These are phyloP conservation scores for Triops cancriformis DNA, from an alignment of 1,140 invertebrate species.

Conservation along the genomic window DNA sequence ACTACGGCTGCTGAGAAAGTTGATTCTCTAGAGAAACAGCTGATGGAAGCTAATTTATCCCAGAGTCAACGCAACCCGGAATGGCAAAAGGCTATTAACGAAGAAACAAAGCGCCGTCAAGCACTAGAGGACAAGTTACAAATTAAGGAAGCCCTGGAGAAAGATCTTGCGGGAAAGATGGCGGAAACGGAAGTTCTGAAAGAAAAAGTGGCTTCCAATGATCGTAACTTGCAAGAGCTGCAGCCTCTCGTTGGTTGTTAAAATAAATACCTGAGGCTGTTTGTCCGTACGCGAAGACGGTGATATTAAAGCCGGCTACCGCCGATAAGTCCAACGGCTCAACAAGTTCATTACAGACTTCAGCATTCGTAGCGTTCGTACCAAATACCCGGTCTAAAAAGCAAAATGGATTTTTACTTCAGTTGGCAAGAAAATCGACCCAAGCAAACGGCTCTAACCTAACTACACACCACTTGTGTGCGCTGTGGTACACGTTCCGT, in stretches of 20 bases:
- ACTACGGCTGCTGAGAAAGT: no score
- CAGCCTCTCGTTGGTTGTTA: background rate
- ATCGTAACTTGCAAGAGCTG: background rate
- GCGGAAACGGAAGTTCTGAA: background rate
- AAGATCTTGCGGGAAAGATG: background rate
- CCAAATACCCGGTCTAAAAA: constrained; percentile 69
- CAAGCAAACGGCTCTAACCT: no score
- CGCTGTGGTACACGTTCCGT: no score
- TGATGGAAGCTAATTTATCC: no score
- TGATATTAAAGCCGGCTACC: constrained; percentile 74
- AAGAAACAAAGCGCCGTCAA: no score
- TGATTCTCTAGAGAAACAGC: no score
- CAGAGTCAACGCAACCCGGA: no score
- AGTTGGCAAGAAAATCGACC: no score
- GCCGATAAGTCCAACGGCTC: constrained; percentile 61
- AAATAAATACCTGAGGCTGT: constrained; percentile 57
- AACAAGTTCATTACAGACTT: constrained; percentile 58
- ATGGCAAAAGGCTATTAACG: no score
- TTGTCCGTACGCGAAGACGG: constrained; percentile 84
- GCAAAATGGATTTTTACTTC: constrained; percentile 17
- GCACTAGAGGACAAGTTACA: background rate
- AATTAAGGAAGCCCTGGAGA: constrained; percentile 36
- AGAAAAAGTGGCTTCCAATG: background rate
- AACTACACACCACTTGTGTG: no score
- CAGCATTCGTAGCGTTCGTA: constrained; percentile 46